phyloP scores from a whole-genome alignment of 2,113 vertebrate genomes.

The Mesitornis unicolor region DNA sequence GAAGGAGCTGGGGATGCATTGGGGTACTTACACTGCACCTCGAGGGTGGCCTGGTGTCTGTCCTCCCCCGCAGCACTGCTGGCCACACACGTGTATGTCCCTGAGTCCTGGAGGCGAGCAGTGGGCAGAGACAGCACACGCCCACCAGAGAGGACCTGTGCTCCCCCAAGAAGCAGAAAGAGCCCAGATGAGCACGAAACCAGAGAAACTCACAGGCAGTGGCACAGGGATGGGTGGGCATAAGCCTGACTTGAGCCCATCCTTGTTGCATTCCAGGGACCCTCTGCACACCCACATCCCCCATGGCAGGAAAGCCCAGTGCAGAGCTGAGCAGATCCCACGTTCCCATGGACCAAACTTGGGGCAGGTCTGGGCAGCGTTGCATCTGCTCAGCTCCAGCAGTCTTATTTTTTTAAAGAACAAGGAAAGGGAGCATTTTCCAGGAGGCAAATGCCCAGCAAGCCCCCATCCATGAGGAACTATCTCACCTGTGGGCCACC shows the following conservation, averaged over 20 bases:
- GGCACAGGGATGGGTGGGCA: background rate
- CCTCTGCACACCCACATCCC: background rate
- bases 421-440: background rate
- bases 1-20: fast-evolving
- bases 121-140: conserved; percentile 73
- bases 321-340: background rate
- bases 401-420: background rate
- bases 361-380: fast-evolving
- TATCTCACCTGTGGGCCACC: conserved; percentile 72
- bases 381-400: background rate
- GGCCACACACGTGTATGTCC: conserved; percentile 86
- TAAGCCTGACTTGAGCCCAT: background rate
- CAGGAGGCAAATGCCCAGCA: background rate
- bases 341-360: background rate
- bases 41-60: conserved; percentile 75
- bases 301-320: background rate
- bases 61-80: conserved; percentile 84
- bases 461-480: background rate
- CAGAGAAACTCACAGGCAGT: background rate
- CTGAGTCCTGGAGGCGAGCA: conserved; percentile 74
- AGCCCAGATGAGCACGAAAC: background rate
- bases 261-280: fast-evolving
- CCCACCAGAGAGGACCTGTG: conserved; percentile 69
- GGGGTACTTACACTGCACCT: conserved; percentile 74
- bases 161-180: background rate